These are phyloP conservation scores for Drosophila prosaltans DNA, from an alignment of 1,140 invertebrate species.

Conservation along the genomic window DNA sequence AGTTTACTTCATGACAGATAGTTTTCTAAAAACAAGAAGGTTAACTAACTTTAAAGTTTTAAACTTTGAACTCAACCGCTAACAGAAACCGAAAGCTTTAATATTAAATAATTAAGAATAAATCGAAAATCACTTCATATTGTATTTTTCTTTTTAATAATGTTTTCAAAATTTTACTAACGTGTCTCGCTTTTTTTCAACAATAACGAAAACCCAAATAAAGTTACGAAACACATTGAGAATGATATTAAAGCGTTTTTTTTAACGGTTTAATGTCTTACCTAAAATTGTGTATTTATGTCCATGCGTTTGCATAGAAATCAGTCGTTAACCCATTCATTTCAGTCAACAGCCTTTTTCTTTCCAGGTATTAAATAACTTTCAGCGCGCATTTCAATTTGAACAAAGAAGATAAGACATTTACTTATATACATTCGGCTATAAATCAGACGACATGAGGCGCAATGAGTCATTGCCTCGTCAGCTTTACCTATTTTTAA, in stretches of 20 bases:
- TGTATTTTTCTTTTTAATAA: no score
- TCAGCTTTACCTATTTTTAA: background rate
- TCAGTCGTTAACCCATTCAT: slow-evolving; percentile 5
- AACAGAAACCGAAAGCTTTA: no score
- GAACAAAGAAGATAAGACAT: slow-evolving; percentile 1
- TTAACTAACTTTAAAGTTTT: background rate
- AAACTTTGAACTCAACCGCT: no score
- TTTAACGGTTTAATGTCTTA: background rate
- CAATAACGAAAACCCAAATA: background rate
- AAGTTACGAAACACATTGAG: background rate
- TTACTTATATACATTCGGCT: background rate
- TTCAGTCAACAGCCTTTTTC: slow-evolving; percentile 2
- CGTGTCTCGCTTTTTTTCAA: no score
- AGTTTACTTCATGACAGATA: background rate
- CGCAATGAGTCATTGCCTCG: background rate
- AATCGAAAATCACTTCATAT: no score
- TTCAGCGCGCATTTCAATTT: background rate
- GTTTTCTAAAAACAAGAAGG: background rate
- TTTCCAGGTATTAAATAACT: slow-evolving; percentile 8
- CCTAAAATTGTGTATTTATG: background rate
- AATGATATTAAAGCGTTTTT: background rate
- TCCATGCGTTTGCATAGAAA: background rate
- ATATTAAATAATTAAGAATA: no score
- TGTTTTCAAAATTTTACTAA: no score
- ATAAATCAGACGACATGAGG: background rate